Conservation (phyloP, 2,797 vertebrate genomes). For the Scomberomorus guttatus region DNA sequence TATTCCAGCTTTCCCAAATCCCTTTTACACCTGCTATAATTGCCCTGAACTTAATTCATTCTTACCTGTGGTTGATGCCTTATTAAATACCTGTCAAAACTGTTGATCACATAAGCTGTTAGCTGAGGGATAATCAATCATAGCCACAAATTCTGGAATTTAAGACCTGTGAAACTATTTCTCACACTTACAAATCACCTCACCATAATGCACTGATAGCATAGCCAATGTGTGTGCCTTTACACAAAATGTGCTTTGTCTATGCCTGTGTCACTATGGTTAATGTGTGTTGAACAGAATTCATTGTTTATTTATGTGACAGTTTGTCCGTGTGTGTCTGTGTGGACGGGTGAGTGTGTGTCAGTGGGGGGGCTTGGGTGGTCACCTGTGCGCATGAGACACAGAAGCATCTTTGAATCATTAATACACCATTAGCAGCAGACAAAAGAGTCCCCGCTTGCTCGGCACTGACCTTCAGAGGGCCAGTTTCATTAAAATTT, state of each 20-base stretch:
- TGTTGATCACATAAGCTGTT: conserved; percentile 48
- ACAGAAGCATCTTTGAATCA: conserved; percentile 74
- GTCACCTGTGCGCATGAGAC: conserved; percentile 55
- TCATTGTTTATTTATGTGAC: conserved; percentile 44
- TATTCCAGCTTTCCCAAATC: conserved; percentile 51
- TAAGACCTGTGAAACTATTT: conserved; percentile 38
- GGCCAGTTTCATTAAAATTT: conserved; percentile 81
- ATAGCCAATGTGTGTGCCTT: conserved; percentile 19
- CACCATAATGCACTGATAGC: conserved; percentile 21
- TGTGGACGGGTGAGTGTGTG: conserved; percentile 32
- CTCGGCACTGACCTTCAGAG: conserved; percentile 77
- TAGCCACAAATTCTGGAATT: conserved; percentile 33
- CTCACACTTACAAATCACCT: conserved; percentile 26
- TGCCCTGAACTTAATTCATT: conserved; percentile 46
- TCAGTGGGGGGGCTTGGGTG: conserved; percentile 42
- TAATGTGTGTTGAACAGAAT: conserved; percentile 34
- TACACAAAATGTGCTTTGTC: conserved; percentile 43
- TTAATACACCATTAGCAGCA: conserved; percentile 81
- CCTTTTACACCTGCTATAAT: conserved; percentile 44
- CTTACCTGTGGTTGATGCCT: conserved; percentile 29
- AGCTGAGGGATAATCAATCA: conserved; percentile 56
- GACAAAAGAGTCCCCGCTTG: conserved; percentile 69
- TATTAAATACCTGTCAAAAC: conserved; percentile 56
- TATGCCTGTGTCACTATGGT: conserved; percentile 33
- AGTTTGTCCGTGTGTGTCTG: conserved; percentile 1